Percentiles rank a stretch among this genome's conserved stretches.
Evolutionary conservation across 2,888 invertebrate species (phyloP).

Genomic region (Eristalis intricaria): DNA sequence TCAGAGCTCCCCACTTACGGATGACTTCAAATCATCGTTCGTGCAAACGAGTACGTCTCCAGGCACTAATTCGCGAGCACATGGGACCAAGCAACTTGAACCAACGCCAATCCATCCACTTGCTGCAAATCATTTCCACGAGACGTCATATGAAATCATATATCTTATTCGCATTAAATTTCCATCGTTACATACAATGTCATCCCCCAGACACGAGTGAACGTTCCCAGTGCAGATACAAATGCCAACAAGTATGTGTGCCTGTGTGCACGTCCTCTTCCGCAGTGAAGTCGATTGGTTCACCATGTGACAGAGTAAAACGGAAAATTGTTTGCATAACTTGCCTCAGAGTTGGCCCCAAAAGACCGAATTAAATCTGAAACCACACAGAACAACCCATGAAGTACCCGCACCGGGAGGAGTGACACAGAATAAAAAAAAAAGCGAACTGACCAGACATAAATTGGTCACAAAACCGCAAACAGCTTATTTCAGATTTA

Average conservation of each 20-base stretch:
- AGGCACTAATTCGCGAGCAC: background rate
- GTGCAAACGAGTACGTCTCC: background rate
- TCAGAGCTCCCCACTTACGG: background rate
- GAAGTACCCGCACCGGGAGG: background rate
- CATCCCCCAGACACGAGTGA: background rate
- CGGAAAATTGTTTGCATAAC: background rate
- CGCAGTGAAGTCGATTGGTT: background rate
- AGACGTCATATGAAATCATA: background rate
- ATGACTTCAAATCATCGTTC: background rate
- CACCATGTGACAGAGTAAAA: background rate
- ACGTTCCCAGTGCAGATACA: background rate
- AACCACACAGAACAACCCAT: background rate
- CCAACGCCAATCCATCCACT: background rate
- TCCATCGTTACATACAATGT: background rate
- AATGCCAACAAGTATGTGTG: background rate
- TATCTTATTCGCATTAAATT: slow-evolving; percentile 1
- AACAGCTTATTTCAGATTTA: slow-evolving; percentile 26
- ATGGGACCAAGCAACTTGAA: background rate
- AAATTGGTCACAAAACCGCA: slow-evolving; percentile 32
- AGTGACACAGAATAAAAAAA: background rate
- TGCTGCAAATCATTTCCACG: background rate
- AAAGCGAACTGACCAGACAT: slow-evolving; percentile 5
- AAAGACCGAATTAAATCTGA: background rate
- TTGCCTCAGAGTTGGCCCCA: background rate
- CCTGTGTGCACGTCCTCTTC: background rate